Evolutionary conservation across 1,140 invertebrate species (phyloP).

Genomic region (Drosophila punjabiensis): DNA sequence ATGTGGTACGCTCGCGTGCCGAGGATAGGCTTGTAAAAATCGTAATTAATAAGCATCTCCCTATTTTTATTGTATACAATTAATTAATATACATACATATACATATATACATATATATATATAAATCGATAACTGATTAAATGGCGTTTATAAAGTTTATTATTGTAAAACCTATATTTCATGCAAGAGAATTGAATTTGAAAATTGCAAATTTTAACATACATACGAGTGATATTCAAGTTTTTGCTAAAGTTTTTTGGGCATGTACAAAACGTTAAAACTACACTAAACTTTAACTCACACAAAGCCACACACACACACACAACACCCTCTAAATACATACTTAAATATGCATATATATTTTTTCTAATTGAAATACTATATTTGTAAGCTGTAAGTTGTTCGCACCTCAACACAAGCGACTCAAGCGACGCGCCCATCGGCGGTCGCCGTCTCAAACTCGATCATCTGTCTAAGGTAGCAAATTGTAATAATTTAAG

Average conservation of each 20-base stretch:
- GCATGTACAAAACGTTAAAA: conserved; percentile 57
- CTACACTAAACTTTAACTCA: conserved; percentile 12
- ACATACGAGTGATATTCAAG: conserved; percentile 61
- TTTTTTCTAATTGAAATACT: conserved; percentile 53
- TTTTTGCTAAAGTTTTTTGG: conserved; percentile 56
- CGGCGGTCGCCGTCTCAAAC: conserved; percentile 45
- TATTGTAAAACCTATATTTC: conserved; percentile 70
- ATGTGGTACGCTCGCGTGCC: conserved; percentile 21
- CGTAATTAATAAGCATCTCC: conserved; percentile 47
- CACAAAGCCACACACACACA: conserved; percentile 14
- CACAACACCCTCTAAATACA: conserved; percentile 10
- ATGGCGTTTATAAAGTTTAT: conserved; percentile 69
- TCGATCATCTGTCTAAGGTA: conserved; percentile 50
- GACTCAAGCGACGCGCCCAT: conserved; percentile 35
- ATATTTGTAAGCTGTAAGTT: conserved; percentile 39
- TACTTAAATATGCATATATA: conserved; percentile 43
- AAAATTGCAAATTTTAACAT: conserved; percentile 63
- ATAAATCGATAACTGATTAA: conserved; percentile 52
- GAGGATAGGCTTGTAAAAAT: conserved; percentile 49
- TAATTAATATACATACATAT: conserved; percentile 40
- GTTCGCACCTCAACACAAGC: conserved; percentile 28
- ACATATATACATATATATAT: conserved; percentile 30
- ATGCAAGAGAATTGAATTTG: conserved; percentile 82
- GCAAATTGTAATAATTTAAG: conserved; percentile 55
- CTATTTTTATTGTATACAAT: conserved; percentile 54